Evolutionary conservation across 2,888 invertebrate species (phyloP).

Genomic region (Anodontia alba): DNA sequence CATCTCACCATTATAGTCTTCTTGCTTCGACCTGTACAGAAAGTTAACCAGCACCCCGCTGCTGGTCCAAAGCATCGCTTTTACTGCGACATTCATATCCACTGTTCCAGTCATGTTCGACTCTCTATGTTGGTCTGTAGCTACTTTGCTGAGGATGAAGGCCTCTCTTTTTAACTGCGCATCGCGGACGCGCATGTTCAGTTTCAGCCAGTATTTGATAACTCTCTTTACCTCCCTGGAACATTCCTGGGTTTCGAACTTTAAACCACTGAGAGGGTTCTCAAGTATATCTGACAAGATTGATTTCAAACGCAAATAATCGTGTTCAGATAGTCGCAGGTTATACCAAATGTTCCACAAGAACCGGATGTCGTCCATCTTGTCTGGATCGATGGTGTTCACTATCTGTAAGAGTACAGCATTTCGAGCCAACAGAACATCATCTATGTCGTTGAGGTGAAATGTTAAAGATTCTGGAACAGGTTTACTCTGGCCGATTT

Average conservation of each 20-base stretch:
- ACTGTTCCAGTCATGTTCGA: background rate
- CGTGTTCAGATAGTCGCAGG: background rate
- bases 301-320: background rate
- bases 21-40: background rate
- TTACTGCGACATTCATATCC: background rate
- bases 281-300: background rate
- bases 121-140: background rate
- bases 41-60: too few species aligned
- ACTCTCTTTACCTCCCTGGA: background rate
- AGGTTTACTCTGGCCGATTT: background rate
- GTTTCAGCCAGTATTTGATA: background rate
- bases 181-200: background rate
- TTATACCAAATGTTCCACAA: slow-evolving; percentile 10
- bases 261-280: background rate
- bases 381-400: background rate
- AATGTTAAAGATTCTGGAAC: background rate
- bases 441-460: slow-evolving; percentile 6
- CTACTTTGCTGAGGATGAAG: background rate
- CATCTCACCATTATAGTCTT: background rate
- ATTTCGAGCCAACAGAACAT: slow-evolving; percentile 8
- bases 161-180: background rate
- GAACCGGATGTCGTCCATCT: background rate
- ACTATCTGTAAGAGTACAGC: background rate
- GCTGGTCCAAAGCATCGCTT: too few species aligned
- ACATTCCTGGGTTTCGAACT: background rate